Evolutionary conservation across 2,888 invertebrate genomes (phyloP).

Genomic region (Neoscelio sp.): DNA sequence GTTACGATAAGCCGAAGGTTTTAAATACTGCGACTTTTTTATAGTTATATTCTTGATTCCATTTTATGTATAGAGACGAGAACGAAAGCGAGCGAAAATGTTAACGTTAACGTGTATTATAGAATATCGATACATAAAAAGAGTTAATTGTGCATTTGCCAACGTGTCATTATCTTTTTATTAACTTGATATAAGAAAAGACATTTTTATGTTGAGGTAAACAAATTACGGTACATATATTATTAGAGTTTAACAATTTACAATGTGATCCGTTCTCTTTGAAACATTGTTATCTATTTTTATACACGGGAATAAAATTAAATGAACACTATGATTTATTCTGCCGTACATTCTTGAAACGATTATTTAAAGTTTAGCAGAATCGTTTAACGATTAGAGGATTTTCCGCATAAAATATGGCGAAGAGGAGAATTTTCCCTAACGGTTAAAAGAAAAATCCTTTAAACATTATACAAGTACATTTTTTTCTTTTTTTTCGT

Average conservation of each 20-base stretch:
- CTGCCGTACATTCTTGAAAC: too few species aligned
- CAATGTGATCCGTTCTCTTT: slow-evolving; percentile 52
- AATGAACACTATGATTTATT: too few species aligned
- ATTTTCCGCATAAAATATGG: too few species aligned
- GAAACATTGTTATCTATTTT: slow-evolving; percentile 60
- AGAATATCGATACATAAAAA: slow-evolving; percentile 21
- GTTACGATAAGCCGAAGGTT: slow-evolving; percentile 35
- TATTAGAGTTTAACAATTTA: slow-evolving; percentile 46
- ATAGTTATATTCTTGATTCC: slow-evolving; percentile 6
- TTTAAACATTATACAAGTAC: too few species aligned
- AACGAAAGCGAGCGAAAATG: slow-evolving; percentile 3
- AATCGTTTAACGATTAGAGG: too few species aligned
- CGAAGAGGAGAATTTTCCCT: too few species aligned
- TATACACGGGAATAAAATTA: slow-evolving; percentile 52
- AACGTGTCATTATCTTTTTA: slow-evolving; percentile 54
- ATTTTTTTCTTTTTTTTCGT: too few species aligned
- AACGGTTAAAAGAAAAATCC: too few species aligned
- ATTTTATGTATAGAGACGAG: slow-evolving; percentile 21
- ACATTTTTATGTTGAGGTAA: slow-evolving; percentile 42
- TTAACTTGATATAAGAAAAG: slow-evolving; percentile 36
- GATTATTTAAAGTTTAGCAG: too few species aligned
- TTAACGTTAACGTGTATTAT: slow-evolving; percentile 43
- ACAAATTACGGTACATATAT: slow-evolving; percentile 38
- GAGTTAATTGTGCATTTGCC: slow-evolving; percentile 43
- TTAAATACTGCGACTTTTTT: slow-evolving; percentile 18